phyloP scores from a whole-genome alignment of 1,140 invertebrate species.

The Ceratosolen fusciceps region DNA sequence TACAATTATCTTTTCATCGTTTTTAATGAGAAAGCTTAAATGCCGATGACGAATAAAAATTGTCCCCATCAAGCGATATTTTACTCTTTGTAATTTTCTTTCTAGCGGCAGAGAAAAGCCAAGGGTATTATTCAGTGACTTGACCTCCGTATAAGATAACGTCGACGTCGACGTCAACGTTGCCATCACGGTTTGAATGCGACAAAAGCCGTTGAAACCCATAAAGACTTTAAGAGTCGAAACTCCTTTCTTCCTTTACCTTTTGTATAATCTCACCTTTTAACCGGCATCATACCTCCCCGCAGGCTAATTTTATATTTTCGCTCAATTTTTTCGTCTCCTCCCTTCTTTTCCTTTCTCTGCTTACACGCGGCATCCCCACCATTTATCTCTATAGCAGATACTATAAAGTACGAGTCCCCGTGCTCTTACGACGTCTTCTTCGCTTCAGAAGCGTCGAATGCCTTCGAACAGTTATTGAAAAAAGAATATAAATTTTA shows the following conservation, averaged over 20 bases:
- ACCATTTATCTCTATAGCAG: too few species aligned
- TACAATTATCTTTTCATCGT: constrained; percentile 34
- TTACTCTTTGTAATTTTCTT: constrained; percentile 14
- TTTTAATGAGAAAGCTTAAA: constrained; percentile 28
- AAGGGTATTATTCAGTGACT: background rate
- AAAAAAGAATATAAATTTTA: too few species aligned
- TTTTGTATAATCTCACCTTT: background rate
- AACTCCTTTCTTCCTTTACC: background rate
- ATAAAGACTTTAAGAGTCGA: constrained; percentile 38
- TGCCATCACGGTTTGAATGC: too few species aligned
- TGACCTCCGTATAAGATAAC: background rate
- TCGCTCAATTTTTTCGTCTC: constrained; percentile 14
- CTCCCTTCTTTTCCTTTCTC: background rate
- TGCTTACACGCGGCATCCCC: too few species aligned
- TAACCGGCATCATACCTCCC: background rate
- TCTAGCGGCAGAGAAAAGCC: background rate
- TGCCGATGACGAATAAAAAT: constrained; percentile 28
- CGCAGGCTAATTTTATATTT: constrained; percentile 36
- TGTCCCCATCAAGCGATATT: background rate
- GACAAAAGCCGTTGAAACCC: constrained; percentile 31
- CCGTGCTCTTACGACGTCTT: too few species aligned
- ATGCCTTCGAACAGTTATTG: too few species aligned
- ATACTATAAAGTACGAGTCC: too few species aligned
- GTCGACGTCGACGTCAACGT: background rate
- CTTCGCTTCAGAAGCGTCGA: too few species aligned